phyloP scores from a whole-genome alignment of 1,140 invertebrate genomes.

The Drosophila lacertosa region DNA sequence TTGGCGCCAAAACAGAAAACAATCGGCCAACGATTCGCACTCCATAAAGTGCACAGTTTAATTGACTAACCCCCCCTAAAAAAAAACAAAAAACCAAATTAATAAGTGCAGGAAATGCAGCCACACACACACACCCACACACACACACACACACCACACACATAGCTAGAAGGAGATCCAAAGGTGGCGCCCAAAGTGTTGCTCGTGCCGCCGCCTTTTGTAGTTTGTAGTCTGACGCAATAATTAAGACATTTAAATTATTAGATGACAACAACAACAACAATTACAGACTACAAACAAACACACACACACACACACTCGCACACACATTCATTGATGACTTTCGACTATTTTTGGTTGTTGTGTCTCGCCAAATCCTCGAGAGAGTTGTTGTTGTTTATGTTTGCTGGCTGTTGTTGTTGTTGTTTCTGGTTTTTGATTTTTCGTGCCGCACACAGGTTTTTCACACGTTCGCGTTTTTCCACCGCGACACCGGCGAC shows the following conservation, averaged over 20 bases:
- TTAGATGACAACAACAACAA: conserved; percentile 75
- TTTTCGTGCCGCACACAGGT: conserved; percentile 53
- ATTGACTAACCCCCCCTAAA: conserved; percentile 27
- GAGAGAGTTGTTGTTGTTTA: too few relatives aligned
- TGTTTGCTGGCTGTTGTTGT: neutral
- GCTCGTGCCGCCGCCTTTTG: conserved; percentile 52
- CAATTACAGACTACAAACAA: conserved; percentile 18
- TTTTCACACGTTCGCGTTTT: conserved; percentile 76
- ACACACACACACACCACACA: conserved; percentile 1
- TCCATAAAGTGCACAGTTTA: conserved; percentile 76
- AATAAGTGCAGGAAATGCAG: conserved; percentile 64
- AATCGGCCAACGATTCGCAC: conserved; percentile 65
- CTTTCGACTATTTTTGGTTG: conserved; percentile 68
- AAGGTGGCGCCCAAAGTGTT: conserved; percentile 41
- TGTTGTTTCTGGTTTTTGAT: conserved; percentile 44
- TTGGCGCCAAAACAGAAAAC: conserved; percentile 66
- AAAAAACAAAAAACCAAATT: conserved; percentile 39
- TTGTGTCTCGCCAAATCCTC: conserved; percentile 73
- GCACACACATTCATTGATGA: conserved; percentile 47
- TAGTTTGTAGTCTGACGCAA: conserved; percentile 76
- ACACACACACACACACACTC: conserved; percentile 36
- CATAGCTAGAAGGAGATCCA: conserved; percentile 2
- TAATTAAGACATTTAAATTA: conserved; percentile 82
- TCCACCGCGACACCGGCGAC: conserved; percentile 44
- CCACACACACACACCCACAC: conserved; percentile 44